phyloP scores from a whole-genome alignment of 1,140 invertebrate species.

The Uloborus diversus region DNA sequence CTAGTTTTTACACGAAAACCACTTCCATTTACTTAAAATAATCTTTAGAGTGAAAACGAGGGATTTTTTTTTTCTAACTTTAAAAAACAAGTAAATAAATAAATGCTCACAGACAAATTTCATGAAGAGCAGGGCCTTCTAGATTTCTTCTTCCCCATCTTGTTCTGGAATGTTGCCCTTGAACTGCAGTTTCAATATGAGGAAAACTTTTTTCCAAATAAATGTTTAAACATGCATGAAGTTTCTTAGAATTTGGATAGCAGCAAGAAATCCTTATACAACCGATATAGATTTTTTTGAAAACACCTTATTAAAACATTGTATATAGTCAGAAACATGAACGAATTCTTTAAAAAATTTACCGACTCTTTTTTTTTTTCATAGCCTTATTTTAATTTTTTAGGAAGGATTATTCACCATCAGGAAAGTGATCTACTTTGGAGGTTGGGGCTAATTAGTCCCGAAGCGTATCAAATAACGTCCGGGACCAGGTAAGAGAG shows the following conservation, averaged over 20 bases:
- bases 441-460: constrained; percentile 46
- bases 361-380: background rate
- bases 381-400: background rate
- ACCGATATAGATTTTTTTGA: background rate
- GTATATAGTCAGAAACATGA: too few species aligned
- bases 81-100: too few species aligned
- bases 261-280: background rate
- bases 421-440: constrained; percentile 48
- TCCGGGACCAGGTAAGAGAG: constrained; percentile 23
- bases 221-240: background rate
- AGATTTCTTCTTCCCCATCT: background rate
- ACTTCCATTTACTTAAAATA: too few species aligned
- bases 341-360: background rate
- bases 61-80: too few species aligned
- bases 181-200: background rate
- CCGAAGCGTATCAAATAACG: constrained; percentile 39
- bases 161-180: background rate
- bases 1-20: too few species aligned
- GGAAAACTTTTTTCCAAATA: background rate
- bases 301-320: background rate
- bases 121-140: background rate
- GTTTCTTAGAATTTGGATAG: background rate
- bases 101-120: background rate
- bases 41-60: too few species aligned
- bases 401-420: constrained; percentile 40